Conservation (phyloP, 2,797 vertebrate species). For the Acipenser transmontanus region DNA sequence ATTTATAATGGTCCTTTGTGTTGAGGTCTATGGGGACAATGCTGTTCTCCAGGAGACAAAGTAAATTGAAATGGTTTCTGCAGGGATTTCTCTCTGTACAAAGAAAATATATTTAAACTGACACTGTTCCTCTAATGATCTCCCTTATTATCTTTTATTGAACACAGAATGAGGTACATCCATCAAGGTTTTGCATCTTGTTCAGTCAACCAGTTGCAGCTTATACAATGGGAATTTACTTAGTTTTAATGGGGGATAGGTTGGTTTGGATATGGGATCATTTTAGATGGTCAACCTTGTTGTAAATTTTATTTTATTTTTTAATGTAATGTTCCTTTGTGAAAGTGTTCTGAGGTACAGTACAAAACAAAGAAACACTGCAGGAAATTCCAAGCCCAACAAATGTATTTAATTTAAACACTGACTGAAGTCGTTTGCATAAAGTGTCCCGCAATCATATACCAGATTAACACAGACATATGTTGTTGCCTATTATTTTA, state of each 20-base stretch:
- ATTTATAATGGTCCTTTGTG: constrained; percentile 62
- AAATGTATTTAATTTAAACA: constrained; percentile 31
- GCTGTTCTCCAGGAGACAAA: constrained; percentile 62
- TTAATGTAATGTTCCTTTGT: too few species aligned
- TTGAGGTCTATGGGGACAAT: constrained; percentile 53
- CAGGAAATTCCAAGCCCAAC: constrained; percentile 16
- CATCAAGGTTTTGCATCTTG: constrained; percentile 35
- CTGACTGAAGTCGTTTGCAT: constrained; percentile 42
- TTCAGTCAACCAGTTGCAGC: constrained; percentile 27
- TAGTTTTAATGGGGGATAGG: constrained; percentile 19
- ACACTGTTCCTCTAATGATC: constrained; percentile 57
- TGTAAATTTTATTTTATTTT: background rate
- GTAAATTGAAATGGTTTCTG: constrained; percentile 60
- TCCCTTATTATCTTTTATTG: constrained; percentile 57
- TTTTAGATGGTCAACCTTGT: background rate
- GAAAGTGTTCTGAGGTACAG: too few species aligned
- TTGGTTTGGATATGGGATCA: background rate
- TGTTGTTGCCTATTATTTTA: constrained; percentile 31
- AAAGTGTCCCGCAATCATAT: constrained; percentile 53
- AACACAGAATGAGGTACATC: constrained; percentile 48
- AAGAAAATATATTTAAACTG: constrained; percentile 63
- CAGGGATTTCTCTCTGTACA: constrained; percentile 51
- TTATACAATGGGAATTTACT: constrained; percentile 13
- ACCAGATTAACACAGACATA: constrained; percentile 43
- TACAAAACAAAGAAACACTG: background rate